Evolutionary conservation across 1,140 invertebrate species (phyloP), one percentile per base, ranked within the genome.

Genomic region (Adoxophyes honmai): DNA sequence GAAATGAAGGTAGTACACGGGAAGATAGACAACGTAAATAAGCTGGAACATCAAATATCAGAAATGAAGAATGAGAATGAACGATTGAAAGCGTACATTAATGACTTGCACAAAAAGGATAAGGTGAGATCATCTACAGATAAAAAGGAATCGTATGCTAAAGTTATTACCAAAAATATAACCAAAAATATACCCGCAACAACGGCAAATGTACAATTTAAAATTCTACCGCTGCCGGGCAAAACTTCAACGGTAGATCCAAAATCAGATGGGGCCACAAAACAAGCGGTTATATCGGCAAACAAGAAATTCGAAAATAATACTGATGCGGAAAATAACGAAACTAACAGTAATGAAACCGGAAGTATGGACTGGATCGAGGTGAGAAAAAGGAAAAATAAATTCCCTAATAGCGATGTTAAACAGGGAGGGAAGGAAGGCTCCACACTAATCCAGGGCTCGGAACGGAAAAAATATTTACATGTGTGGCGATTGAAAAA

Each of bases 401-500:
- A 9, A 9, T 39, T 39, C 18, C 38, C 38, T 15, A 39, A 39
- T 16, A 39, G 18, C 14, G 38, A 39, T 15, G 14, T 39, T 6
- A 39, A 39, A 9, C 15, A 0, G 18, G 38, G 38, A 2, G 38
- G 1, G 9, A 39, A 9, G 10, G 0, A 15, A 9, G n/a, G 18
- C 4, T 5, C 38, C 7, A 9, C 0, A 9, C 14, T 15, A 1
- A 16, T 39, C 10, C 38, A 39, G 10, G 38, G 38, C 14, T 9
- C 38, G 10, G 38, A 39, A 39, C 38, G 38, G 0, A 39, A 39
- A 39, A 39, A 51, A 36, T 36, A 53, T 53, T 5, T 53, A 9
- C 52, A 53, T 53, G 52, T 53, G 1, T 53, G 52, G 52, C 4
- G 52, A 1, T n/a, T 53, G 1, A 53, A 35, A 8, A 34, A 34